These are phyloP conservation scores for Spheniscus mendiculus DNA, from an alignment of 2,113 vertebrate species.

Conservation along the genomic window DNA sequence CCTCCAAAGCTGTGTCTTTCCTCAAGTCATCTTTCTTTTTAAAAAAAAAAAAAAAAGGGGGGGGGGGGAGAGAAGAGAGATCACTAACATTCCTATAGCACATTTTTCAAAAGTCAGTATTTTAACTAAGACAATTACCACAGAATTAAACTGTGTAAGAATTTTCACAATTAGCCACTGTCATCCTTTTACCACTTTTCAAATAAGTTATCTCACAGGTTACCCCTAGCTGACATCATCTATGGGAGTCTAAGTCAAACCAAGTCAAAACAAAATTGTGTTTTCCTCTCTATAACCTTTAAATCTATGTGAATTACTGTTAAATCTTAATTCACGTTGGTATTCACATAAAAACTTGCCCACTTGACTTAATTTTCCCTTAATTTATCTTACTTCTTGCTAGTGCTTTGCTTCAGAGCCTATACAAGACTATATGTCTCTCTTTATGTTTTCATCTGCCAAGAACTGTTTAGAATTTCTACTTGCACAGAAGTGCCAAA, in stretches of 20 bases:
- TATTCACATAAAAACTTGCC: not conserved
- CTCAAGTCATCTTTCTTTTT: not conserved
- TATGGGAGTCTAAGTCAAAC: not conserved
- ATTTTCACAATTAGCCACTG: not conserved
- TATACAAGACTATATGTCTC: not conserved
- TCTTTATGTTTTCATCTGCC: not conserved
- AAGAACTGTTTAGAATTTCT: not conserved
- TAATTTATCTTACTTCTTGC: not conserved
- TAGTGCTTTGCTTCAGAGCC: not conserved
- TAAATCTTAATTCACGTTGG: not conserved
- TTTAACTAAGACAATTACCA: not conserved
- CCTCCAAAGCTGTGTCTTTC: not conserved
- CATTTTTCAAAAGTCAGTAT: not conserved
- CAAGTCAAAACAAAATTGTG: not conserved
- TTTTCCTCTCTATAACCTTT: not conserved
- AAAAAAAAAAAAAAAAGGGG: fast-evolving
- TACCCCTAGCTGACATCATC: not conserved
- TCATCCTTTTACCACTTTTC: not conserved
- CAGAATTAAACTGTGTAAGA: not conserved
- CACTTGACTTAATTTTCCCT: not conserved
- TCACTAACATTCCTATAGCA: not conserved
- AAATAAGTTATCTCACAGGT: not conserved
- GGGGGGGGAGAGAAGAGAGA: not conserved
- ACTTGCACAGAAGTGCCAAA: not conserved
- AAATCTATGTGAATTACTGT: not conserved